Percentiles rank a stretch among this genome's conserved stretches.
These are phyloP conservation scores for Carassius carassius DNA, from an alignment of 2,113 vertebrate genomes.

Conservation along the genomic window DNA sequence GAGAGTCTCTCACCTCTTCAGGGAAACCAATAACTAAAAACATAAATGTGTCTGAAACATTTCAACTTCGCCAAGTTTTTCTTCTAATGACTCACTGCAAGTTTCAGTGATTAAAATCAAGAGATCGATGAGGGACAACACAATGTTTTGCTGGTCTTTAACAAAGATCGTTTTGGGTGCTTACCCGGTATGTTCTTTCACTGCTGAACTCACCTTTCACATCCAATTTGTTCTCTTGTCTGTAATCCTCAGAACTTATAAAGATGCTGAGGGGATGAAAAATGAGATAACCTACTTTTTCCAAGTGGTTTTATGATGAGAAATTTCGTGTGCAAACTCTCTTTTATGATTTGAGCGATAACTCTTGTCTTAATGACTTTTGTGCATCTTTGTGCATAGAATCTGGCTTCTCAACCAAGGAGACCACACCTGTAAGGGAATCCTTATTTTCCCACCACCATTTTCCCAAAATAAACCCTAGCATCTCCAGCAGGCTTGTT, in stretches of 20 bases:
- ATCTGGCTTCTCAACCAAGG: not conserved
- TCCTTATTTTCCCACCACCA: slow-evolving; percentile 19
- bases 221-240: slow-evolving; percentile 35
- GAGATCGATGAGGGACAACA: slow-evolving; percentile 21
- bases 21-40: slow-evolving; percentile 41
- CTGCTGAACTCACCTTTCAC: slow-evolving; percentile 40
- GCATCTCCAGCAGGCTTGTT: slow-evolving; percentile 11
- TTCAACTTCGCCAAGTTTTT: slow-evolving; percentile 30
- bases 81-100: slow-evolving; percentile 38
- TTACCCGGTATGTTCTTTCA: slow-evolving; percentile 40
- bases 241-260: slow-evolving; percentile 25
- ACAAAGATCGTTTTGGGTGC: slow-evolving; percentile 33
- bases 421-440: slow-evolving; percentile 17
- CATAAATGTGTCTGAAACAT: slow-evolving; percentile 2
- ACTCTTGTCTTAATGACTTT: slow-evolving; percentile 5
- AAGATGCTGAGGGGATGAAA: not conserved
- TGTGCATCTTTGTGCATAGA: slow-evolving; percentile 2
- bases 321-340: not conserved
- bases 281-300: not conserved
- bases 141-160: slow-evolving; percentile 33
- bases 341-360: not conserved
- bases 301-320: not conserved
- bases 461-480: not conserved
- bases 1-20: slow-evolving; percentile 30
- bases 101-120: slow-evolving; percentile 40